phyloP scores from a whole-genome alignment of 2,888 invertebrate species.

The Pammene fasciana region DNA sequence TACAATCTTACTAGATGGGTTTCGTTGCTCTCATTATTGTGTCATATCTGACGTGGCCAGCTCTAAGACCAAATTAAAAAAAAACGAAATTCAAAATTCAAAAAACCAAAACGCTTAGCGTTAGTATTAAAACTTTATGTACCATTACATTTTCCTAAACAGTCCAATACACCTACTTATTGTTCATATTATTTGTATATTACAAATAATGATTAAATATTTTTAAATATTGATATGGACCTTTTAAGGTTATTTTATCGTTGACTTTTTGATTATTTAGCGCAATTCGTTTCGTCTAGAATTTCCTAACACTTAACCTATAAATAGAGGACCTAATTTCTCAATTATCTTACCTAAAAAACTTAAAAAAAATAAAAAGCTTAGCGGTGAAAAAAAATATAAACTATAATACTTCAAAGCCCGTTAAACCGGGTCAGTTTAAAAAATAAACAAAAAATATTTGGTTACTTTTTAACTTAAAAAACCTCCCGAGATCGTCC shows the following conservation, averaged over 20 bases:
- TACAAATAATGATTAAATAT: slow-evolving; percentile 80
- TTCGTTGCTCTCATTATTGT: no score
- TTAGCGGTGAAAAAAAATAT: slow-evolving; percentile 57
- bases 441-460: slow-evolving; percentile 61
- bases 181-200: slow-evolving; percentile 74
- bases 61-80: no score
- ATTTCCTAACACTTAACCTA: slow-evolving; percentile 69
- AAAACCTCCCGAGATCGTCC: slow-evolving; percentile 68
- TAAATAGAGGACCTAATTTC: slow-evolving; percentile 67
- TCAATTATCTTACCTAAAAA: slow-evolving; percentile 60
- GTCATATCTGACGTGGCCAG: no score
- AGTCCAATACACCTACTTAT: slow-evolving; percentile 78
- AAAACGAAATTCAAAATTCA: slow-evolving; percentile 42
- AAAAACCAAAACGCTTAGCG: slow-evolving; percentile 74
- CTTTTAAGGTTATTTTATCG: slow-evolving; percentile 79
- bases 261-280: slow-evolving; percentile 64
- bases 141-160: slow-evolving; percentile 54
- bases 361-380: slow-evolving; percentile 48
- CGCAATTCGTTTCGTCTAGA: slow-evolving; percentile 65
- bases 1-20: no score
- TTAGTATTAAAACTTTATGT: slow-evolving; percentile 46
- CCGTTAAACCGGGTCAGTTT: slow-evolving; percentile 77
- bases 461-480: slow-evolving; percentile 69
- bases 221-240: slow-evolving; percentile 82
- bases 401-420: slow-evolving; percentile 80